phyloP scores from a whole-genome alignment of 2,113 vertebrate species.

The Mugil cephalus region DNA sequence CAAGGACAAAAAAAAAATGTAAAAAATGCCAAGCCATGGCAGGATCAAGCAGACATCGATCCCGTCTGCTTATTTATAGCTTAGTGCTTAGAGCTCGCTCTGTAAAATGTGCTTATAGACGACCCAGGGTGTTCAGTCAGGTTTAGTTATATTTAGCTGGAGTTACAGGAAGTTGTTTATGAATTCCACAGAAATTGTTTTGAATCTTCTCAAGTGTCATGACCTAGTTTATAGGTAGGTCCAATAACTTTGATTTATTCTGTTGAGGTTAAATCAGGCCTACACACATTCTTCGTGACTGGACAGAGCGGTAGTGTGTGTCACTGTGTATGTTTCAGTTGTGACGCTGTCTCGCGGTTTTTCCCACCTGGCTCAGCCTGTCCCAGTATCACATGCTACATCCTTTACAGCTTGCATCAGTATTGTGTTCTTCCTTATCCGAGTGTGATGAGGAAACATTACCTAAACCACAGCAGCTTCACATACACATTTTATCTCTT shows the following conservation, averaged over 20 bases:
- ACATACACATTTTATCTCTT: too few species aligned
- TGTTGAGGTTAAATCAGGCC: not conserved
- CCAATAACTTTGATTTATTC: constrained; percentile 17
- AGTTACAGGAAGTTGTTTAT: constrained; percentile 33
- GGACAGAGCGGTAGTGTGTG: not conserved
- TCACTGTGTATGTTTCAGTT: too few species aligned
- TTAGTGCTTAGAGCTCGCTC: not conserved
- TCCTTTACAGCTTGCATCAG: not conserved
- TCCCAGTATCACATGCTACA: too few species aligned
- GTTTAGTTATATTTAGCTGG: constrained; percentile 26
- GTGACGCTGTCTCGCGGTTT: too few species aligned
- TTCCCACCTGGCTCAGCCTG: too few species aligned
- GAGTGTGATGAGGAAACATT: not conserved
- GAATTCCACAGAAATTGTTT: constrained; percentile 19
- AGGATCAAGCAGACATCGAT: not conserved
- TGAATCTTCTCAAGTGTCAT: not conserved
- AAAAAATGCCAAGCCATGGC: not conserved
- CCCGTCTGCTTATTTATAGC: constrained; percentile 43
- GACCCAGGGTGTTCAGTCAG: not conserved
- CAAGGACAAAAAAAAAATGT: not conserved
- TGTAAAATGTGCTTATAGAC: constrained; percentile 7
- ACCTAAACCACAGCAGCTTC: too few species aligned
- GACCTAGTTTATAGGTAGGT: constrained; percentile 16
- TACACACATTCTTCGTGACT: not conserved
- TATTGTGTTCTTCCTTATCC: not conserved